Evolutionary conservation across 2,888 invertebrate genomes (phyloP).

Genomic region (Liodrosophila aerea): DNA sequence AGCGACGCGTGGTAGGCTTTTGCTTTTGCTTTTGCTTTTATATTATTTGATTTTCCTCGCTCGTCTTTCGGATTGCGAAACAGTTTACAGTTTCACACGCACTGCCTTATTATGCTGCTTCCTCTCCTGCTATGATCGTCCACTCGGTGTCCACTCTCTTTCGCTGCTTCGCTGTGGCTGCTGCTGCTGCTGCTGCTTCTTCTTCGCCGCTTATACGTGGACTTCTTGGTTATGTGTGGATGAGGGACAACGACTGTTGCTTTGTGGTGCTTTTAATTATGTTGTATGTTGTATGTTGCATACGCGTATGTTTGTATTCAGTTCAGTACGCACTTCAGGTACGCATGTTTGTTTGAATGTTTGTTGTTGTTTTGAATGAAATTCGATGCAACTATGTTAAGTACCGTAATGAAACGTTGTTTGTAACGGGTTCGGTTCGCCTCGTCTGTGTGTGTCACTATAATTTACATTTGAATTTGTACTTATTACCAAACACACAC

Average conservation of each 20-base stretch:
- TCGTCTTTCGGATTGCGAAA: conserved; percentile 39
- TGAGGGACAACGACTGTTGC: conserved; percentile 31
- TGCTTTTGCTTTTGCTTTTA: conserved; percentile 17
- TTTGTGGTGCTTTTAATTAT: not conserved
- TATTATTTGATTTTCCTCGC: conserved; percentile 5
- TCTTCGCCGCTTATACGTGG: conserved; percentile 4
- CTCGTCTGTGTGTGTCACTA: conserved; percentile 3
- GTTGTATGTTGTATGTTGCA: not conserved
- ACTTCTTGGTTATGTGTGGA: conserved; percentile 33
- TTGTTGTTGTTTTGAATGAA: conserved; percentile 3
- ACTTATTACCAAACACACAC: conserved; percentile 28
- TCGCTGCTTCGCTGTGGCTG: too few species aligned
- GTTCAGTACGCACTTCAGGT: conserved; percentile 17
- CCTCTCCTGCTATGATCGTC: not conserved
- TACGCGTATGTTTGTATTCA: conserved; percentile 3
- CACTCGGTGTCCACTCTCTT: conserved; percentile 7
- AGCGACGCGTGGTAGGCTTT: conserved; percentile 36
- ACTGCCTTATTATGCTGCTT: conserved; percentile 26
- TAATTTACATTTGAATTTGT: conserved; percentile 17
- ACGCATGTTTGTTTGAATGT: conserved; percentile 9
- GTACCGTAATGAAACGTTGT: conserved; percentile 1
- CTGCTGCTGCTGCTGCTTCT: not conserved
- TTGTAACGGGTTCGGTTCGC: conserved; percentile 12
- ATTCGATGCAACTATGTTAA: conserved; percentile 4
- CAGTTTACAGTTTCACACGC: conserved; percentile 39